Evolutionary conservation across 2,888 invertebrate genomes (phyloP).

Genomic region (Noctua fimbriata): DNA sequence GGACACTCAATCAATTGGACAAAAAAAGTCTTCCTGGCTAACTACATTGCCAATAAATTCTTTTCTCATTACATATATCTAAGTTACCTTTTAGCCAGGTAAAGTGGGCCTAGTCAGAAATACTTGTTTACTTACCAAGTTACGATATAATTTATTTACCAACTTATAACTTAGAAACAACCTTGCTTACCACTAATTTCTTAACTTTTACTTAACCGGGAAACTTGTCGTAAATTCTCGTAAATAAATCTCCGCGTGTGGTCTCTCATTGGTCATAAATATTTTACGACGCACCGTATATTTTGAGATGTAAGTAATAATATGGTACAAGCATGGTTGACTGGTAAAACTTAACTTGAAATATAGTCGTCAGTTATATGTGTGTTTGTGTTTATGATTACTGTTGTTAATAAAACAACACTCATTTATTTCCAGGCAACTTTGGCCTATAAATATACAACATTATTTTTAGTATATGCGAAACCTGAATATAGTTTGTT

Average conservation of each 20-base stretch:
- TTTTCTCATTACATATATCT: neutral
- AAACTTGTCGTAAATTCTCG: constrained; percentile 43
- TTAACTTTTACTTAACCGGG: constrained; percentile 44
- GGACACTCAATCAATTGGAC: too few species aligned
- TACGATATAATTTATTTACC: constrained; percentile 36
- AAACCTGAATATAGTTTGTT: too few species aligned
- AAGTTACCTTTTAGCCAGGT: neutral
- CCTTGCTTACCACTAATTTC: constrained; percentile 40
- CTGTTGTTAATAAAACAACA: constrained; percentile 5
- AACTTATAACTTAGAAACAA: constrained; percentile 16
- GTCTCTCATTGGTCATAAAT: constrained; percentile 55
- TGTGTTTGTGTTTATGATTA: constrained; percentile 1
- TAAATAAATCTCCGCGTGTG: constrained; percentile 61
- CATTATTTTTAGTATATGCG: too few species aligned
- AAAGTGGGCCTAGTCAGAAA: neutral
- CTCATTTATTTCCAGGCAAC: too few species aligned
- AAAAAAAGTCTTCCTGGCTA: too few species aligned
- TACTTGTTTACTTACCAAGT: constrained; percentile 16
- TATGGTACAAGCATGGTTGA: constrained; percentile 50
- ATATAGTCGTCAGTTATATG: neutral
- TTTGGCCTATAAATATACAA: too few species aligned
- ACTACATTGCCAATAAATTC: neutral
- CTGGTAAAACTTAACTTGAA: constrained; percentile 43
- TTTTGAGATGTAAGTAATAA: constrained; percentile 56
- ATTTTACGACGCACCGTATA: constrained; percentile 61